Conservation (phyloP, 2,113 vertebrate species). For the Falcunculus frontatus region DNA sequence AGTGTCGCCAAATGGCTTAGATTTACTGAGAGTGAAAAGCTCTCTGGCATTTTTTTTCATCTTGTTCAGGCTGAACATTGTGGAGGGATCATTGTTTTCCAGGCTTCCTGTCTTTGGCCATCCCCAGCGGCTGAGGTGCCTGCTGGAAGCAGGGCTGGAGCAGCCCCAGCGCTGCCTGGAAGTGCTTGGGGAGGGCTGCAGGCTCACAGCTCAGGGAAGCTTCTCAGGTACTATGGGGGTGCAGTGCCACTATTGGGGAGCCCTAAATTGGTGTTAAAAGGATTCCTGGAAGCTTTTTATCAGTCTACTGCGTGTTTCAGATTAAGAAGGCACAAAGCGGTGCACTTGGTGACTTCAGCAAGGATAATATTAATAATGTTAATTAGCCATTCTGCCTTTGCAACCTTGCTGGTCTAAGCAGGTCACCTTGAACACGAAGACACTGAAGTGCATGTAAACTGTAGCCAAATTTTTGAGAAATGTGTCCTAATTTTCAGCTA, state of each 20-base stretch:
- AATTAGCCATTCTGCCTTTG: neutral
- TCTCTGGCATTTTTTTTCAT: neutral
- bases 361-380: neutral
- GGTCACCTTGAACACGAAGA: conserved; percentile 17
- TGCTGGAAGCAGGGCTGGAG: neutral
- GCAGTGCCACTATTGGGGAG: neutral
- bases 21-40: neutral
- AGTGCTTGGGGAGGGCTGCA: accelerated
- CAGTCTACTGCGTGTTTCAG: neutral
- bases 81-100: neutral
- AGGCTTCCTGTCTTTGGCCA: neutral
- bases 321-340: neutral
- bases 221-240: accelerated
- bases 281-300: neutral
- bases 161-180: accelerated
- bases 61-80: neutral
- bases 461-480: neutral
- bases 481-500: conserved; percentile 28
- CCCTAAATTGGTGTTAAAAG: neutral
- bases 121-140: neutral
- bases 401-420: neutral
- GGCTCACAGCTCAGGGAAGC: neutral
- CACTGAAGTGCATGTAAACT: neutral
- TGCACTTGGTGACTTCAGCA: neutral
- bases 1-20: neutral